Evolutionary conservation across 2,113 vertebrate species (phyloP).

Genomic region (Neodon shergylaensis): DNA sequence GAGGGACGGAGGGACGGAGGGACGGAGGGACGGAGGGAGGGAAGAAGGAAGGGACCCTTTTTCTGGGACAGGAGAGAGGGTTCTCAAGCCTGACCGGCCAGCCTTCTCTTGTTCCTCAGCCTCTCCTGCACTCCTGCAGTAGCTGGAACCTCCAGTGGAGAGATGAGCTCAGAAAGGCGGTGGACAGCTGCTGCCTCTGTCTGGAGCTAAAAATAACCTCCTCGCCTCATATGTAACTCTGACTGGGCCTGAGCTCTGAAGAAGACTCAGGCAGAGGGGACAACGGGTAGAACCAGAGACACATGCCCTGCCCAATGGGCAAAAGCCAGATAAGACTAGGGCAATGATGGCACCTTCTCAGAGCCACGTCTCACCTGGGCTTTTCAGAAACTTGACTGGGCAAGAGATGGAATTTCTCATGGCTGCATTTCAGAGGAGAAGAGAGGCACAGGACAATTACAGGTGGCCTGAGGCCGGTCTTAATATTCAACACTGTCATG

Average conservation of each 20-base stretch:
- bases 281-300: background rate
- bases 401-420: background rate
- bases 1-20: too few species aligned
- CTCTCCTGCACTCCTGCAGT: rapidly evolving
- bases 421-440: background rate
- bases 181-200: constrained; percentile 70
- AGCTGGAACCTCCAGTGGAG: constrained; percentile 13
- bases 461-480: background rate
- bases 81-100: background rate
- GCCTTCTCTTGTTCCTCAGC: background rate
- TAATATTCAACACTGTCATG: too few species aligned
- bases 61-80: background rate
- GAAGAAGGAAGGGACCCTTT: background rate
- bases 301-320: rapidly evolving
- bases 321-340: background rate
- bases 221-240: constrained; percentile 26
- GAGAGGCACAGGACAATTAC: background rate
- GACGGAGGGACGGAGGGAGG: too few species aligned
- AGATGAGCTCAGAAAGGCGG: background rate
- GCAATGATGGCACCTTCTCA: background rate
- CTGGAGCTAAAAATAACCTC: constrained; percentile 75
- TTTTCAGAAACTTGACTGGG: background rate
- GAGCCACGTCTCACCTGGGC: background rate
- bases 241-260: background rate
- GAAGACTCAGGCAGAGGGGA: background rate